Evolutionary conservation across 2,888 invertebrate species (phyloP).

Genomic region (Bimastos eiseni): DNA sequence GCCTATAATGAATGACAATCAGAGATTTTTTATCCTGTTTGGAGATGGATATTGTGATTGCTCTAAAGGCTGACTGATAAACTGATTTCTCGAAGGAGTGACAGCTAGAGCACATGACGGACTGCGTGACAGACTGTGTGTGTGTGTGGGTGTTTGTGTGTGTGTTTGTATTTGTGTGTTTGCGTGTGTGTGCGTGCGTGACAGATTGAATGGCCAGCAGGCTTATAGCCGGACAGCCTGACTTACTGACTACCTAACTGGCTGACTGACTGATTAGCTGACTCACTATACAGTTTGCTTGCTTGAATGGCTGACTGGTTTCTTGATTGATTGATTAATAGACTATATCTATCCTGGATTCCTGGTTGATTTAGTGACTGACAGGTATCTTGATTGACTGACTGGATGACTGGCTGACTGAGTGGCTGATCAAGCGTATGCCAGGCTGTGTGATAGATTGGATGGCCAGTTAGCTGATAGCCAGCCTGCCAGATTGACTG

Average conservation of each 20-base stretch:
- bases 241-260: constrained; percentile 31
- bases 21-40: too few species aligned
- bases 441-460: constrained; percentile 34
- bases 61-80: background rate
- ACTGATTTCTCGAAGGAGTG: constrained; percentile 39
- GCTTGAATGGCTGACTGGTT: constrained; percentile 26
- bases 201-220: constrained; percentile 7
- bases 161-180: too few species aligned
- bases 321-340: background rate
- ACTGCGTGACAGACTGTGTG: too few species aligned
- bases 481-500: constrained; percentile 28
- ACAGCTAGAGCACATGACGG: too few species aligned
- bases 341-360: background rate
- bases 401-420: constrained; percentile 28
- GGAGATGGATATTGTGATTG: too few species aligned
- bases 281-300: constrained; percentile 29
- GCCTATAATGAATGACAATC: too few species aligned
- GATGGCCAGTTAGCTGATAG: constrained; percentile 29
- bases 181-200: background rate
- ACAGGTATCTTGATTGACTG: constrained; percentile 27
- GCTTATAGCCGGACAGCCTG: too few species aligned
- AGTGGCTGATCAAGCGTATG: constrained; percentile 27
- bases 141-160: too few species aligned
- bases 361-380: background rate
- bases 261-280: constrained; percentile 39